phyloP scores from a whole-genome alignment of 2,888 invertebrate species.

The Octonoba sinensis region DNA sequence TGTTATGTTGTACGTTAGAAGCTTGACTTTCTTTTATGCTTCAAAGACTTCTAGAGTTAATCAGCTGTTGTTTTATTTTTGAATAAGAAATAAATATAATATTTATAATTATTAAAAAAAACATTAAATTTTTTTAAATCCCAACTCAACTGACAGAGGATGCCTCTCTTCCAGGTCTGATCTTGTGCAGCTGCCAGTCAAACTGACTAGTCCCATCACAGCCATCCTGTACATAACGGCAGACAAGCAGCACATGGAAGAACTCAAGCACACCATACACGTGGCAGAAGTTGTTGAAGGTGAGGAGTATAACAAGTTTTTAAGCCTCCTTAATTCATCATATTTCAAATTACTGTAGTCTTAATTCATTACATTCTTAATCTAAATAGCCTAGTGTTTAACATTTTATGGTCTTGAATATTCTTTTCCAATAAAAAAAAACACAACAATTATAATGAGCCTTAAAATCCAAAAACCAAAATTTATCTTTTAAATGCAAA shows the following conservation, averaged over 20 bases:
- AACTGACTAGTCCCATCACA: conserved; percentile 89
- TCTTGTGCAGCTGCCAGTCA: conserved; percentile 85
- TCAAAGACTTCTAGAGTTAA: no score
- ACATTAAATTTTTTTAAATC: no score
- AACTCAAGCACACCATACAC: conserved; percentile 90
- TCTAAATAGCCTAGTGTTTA: neutral
- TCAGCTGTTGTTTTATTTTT: no score
- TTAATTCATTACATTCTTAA: neutral
- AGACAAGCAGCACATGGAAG: conserved; percentile 90
- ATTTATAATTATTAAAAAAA: no score
- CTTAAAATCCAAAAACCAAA: no score
- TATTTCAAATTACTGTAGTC: neutral
- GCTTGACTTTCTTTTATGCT: no score
- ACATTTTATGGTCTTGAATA: neutral
- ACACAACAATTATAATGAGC: no score
- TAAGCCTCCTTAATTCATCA: neutral
- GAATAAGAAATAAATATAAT: no score
- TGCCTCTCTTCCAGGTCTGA: conserved; percentile 73
- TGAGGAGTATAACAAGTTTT: neutral
- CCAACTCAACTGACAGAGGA: no score
- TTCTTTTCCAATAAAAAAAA: no score
- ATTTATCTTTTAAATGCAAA: no score
- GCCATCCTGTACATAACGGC: conserved; percentile 91
- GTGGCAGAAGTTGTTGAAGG: conserved; percentile 82
- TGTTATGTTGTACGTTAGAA: no score